Evolutionary conservation across 2,888 invertebrate genomes (phyloP).

Genomic region (Xanthorhoe spadicearia): DNA sequence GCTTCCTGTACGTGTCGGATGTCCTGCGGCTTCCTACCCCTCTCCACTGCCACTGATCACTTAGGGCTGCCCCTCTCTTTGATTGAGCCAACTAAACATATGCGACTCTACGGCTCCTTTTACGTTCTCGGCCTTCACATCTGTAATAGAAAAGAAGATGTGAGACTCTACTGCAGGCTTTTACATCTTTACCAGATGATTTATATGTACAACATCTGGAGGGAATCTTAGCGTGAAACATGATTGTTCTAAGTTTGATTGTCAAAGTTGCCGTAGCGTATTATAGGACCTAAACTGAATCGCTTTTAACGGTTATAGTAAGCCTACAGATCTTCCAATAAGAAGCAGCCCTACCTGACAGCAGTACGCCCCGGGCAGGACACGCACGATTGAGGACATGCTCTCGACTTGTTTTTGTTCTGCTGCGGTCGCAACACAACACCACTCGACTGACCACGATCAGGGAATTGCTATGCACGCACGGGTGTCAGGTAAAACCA

Average conservation of each 20-base stretch:
- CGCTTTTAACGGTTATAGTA: too few relatives aligned
- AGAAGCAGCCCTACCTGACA: slow-evolving; percentile 55
- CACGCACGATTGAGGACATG: slow-evolving; percentile 83
- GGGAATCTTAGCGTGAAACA: too few relatives aligned
- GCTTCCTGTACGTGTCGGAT: slow-evolving; percentile 85
- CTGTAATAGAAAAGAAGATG: too few relatives aligned
- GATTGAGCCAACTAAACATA: background rate
- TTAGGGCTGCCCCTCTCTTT: slow-evolving; percentile 38
- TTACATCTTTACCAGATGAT: too few relatives aligned
- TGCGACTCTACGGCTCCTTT: too few relatives aligned
- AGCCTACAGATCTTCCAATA: background rate
- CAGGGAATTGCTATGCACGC: slow-evolving; percentile 50
- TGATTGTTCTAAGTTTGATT: too few relatives aligned
- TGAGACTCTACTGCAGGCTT: too few relatives aligned
- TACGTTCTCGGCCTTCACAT: too few relatives aligned
- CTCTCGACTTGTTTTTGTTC: slow-evolving; percentile 81
- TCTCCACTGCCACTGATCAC: slow-evolving; percentile 48
- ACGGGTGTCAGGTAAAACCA: slow-evolving; percentile 37
- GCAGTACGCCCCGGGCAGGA: slow-evolving; percentile 65
- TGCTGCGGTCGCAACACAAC: slow-evolving; percentile 79
- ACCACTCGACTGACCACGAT: slow-evolving; percentile 53
- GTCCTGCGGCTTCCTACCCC: slow-evolving; percentile 85
- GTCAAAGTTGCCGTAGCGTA: too few relatives aligned
- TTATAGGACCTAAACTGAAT: too few relatives aligned
- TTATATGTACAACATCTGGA: too few relatives aligned